Percentiles rank a stretch among this genome's conserved stretches.
These are phyloP conservation scores for Diogma glabrata DNA, from an alignment of 2,888 invertebrate genomes.

Conservation along the genomic window DNA sequence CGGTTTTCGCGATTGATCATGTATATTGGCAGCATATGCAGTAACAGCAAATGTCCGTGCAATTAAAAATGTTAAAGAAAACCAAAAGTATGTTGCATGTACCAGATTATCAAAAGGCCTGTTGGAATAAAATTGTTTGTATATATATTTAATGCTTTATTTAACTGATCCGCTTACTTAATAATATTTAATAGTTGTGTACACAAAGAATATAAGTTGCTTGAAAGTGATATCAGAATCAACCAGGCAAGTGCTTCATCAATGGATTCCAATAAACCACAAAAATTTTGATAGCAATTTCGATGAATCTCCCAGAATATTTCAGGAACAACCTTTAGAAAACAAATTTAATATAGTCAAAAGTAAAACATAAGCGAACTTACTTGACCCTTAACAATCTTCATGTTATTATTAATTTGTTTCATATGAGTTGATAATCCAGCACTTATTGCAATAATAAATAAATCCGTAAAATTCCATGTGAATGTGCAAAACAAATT, in stretches of 20 bases:
- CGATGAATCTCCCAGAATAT: constrained; percentile 51
- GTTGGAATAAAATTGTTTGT: no score
- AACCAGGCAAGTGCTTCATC: constrained; percentile 46
- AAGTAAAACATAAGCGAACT: background rate
- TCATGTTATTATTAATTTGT: constrained; percentile 37
- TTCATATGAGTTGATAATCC: constrained; percentile 48
- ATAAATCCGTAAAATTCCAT: constrained; percentile 57
- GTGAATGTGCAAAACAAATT: constrained; percentile 40
- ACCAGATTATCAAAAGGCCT: constrained; percentile 32
- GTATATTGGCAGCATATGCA: constrained; percentile 37
- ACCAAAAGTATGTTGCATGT: constrained; percentile 38
- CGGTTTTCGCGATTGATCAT: constrained; percentile 39
- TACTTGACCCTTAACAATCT: constrained; percentile 20
- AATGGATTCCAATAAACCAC: constrained; percentile 43
- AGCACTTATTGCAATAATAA: constrained; percentile 52
- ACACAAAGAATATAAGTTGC: constrained; percentile 58
- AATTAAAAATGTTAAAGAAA: constrained; percentile 39
- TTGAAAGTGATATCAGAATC: constrained; percentile 49
- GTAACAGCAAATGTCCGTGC: constrained; percentile 37
- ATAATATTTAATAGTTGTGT: constrained; percentile 54
- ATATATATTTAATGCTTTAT: no score
- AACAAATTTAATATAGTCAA: background rate
- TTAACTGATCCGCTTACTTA: constrained; percentile 47
- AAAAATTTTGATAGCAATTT: constrained; percentile 48
- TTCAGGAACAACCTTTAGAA: constrained; percentile 45